Conservation (phyloP, 2,113 vertebrate species). For the Drymodes brunneopygia region DNA sequence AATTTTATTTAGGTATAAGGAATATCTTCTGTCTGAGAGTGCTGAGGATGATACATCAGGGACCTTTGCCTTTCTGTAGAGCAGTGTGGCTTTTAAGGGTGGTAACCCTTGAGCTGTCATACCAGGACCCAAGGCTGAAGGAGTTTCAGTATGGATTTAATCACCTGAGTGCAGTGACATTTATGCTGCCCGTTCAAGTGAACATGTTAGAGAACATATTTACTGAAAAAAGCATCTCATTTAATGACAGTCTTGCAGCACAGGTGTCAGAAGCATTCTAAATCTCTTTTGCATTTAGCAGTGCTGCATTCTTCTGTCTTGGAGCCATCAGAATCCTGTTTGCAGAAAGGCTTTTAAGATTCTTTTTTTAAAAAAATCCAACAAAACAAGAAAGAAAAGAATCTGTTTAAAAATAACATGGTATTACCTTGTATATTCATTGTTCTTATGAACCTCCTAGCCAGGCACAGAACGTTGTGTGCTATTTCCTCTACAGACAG, state of each 20-base stretch:
- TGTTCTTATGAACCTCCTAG: not conserved
- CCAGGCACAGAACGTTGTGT: not conserved
- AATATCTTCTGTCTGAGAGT: not conserved
- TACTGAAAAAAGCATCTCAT: not conserved
- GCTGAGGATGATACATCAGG: not conserved
- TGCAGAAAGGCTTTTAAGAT: not conserved
- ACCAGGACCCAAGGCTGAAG: not conserved
- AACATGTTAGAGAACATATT: fast-evolving
- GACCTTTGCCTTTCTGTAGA: not conserved
- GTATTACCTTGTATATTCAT: not conserved
- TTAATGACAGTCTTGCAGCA: not conserved
- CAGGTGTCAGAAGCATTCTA: not conserved
- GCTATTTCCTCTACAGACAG: not conserved
- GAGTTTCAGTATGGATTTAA: not conserved
- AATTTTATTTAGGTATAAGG: not conserved
- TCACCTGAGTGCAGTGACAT: not conserved
- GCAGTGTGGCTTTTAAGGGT: not conserved
- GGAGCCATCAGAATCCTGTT: not conserved
- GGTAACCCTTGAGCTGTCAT: not conserved
- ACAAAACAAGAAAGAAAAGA: not conserved
- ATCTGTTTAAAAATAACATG: not conserved
- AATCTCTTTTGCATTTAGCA: not conserved
- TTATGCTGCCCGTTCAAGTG: not conserved
- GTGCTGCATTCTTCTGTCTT: not conserved
- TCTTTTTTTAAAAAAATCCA: not conserved